Percentiles rank a stretch among this genome's conserved stretches.
These are phyloP conservation scores for Ptychochromis oligacanthus DNA, from an alignment of 2,113 vertebrate species.

Conservation along the genomic window DNA sequence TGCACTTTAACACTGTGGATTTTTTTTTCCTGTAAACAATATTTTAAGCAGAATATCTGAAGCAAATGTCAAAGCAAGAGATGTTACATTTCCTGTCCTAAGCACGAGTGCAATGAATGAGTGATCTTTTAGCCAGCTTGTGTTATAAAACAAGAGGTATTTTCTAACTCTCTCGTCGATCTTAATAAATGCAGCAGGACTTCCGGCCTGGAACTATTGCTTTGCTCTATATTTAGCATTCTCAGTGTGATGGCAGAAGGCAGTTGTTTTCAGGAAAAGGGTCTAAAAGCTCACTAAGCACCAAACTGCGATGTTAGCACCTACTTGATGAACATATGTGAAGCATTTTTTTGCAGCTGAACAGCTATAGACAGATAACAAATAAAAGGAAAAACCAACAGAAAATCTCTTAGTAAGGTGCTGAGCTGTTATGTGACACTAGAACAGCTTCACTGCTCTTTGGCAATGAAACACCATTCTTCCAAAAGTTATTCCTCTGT, in stretches of 20 bases:
- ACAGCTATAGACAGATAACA: background rate
- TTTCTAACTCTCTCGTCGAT: background rate
- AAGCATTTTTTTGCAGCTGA: background rate
- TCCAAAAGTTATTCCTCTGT: too few relatives aligned
- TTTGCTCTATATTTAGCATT: background rate
- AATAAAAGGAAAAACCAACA: background rate
- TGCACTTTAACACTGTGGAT: background rate
- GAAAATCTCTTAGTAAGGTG: background rate
- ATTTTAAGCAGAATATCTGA: background rate
- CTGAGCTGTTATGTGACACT: background rate
- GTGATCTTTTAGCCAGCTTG: background rate
- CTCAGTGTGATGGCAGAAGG: background rate
- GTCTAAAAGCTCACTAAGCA: background rate
- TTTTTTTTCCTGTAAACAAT: background rate
- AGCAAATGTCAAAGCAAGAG: background rate
- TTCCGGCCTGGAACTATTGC: background rate
- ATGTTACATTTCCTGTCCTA: background rate
- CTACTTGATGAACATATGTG: background rate
- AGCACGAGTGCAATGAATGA: background rate
- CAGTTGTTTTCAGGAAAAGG: background rate
- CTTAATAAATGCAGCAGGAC: background rate
- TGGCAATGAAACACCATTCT: too few relatives aligned
- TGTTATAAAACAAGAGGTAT: background rate
- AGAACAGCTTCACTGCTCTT: too few relatives aligned
- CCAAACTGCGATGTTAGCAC: conserved; percentile 4